Evolutionary conservation across 2,113 vertebrate species (phyloP).

Genomic region (Loxodonta africana): DNA sequence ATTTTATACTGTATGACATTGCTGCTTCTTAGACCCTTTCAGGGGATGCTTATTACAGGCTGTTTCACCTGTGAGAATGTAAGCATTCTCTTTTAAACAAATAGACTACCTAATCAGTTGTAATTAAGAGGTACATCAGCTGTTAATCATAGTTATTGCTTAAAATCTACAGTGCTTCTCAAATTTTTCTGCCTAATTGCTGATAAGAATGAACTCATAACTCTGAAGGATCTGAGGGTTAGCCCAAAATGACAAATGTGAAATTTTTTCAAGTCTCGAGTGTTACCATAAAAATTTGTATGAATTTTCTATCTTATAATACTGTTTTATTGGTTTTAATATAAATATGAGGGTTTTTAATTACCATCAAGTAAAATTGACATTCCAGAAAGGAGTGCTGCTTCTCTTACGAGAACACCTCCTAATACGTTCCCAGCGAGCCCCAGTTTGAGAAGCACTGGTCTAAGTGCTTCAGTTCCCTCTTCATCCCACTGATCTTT

Average conservation of each 20-base stretch:
- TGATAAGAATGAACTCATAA: background rate
- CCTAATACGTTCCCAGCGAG: background rate
- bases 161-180: background rate
- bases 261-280: background rate
- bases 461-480: background rate
- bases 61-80: background rate
- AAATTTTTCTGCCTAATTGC: background rate
- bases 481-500: background rate
- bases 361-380: background rate
- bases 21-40: background rate
- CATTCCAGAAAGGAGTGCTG: background rate
- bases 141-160: background rate
- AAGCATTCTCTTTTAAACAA: background rate
- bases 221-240: background rate
- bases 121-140: background rate
- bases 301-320: slow-evolving; percentile 42
- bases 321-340: background rate
- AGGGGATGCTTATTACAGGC: background rate
- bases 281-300: background rate
- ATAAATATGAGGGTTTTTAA: background rate
- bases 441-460: background rate
- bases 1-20: background rate
- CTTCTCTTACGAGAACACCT: background rate
- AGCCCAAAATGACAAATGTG: background rate
- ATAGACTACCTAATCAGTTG: background rate